Percentiles rank a stretch among this genome's conserved stretches.
phyloP scores from a whole-genome alignment of 1,140 invertebrate species.

The Megalopta genalis region DNA sequence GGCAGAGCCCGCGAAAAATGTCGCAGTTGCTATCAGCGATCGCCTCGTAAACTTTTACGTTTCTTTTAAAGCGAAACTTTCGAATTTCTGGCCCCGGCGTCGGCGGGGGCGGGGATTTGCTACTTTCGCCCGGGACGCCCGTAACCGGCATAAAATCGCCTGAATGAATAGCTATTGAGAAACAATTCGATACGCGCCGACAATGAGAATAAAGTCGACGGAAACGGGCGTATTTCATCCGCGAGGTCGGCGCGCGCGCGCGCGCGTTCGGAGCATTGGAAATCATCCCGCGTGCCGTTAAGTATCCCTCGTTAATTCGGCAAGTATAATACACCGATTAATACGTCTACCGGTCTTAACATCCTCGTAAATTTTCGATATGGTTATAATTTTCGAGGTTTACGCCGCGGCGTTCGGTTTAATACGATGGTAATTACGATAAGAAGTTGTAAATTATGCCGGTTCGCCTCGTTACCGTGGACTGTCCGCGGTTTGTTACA shows the following conservation, averaged over 20 bases:
- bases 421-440: constrained; percentile 26
- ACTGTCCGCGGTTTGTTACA: constrained; percentile 22
- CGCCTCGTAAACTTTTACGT: constrained; percentile 35
- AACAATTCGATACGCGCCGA: constrained; percentile 13
- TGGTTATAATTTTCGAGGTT: constrained; percentile 15
- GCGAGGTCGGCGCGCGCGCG: not conserved
- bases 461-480: not conserved
- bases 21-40: constrained; percentile 16
- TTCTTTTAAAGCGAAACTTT: constrained; percentile 21
- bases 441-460: constrained; percentile 26
- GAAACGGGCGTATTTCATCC: not conserved
- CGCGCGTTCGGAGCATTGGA: not conserved
- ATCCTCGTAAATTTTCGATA: constrained; percentile 31
- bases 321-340: constrained; percentile 18
- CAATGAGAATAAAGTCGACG: not conserved
- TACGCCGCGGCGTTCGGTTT: not conserved
- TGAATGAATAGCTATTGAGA: not conserved
- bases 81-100: not conserved
- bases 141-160: not conserved
- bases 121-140: constrained; percentile 14
- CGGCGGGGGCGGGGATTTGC: not conserved
- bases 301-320: constrained; percentile 18
- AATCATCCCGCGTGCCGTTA: not conserved
- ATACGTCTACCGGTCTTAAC: constrained; percentile 21
- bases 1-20: not conserved